Percentiles rank a stretch among this genome's conserved stretches.
Evolutionary conservation across 64 coral and sea anemone genomes (phyloP).

Genomic region (Porites lutea): DNA sequence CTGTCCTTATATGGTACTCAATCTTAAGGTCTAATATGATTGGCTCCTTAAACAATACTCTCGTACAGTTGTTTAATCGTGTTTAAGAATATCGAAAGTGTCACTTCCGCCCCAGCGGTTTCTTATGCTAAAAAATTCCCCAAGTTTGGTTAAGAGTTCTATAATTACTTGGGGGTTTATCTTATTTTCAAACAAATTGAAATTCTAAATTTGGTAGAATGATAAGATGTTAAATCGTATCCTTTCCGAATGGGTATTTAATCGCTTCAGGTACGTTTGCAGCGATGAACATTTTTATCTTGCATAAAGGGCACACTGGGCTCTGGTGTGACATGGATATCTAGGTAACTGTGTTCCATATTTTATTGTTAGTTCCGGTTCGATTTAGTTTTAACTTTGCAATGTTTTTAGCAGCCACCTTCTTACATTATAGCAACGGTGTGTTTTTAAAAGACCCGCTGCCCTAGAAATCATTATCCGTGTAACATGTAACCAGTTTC

Average conservation of each 20-base stretch:
- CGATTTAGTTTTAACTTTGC: no score
- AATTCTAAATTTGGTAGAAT: slow-evolving; percentile 25
- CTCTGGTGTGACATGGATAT: no score
- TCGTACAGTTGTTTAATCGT: not conserved
- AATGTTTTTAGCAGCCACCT: no score
- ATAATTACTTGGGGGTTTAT: not conserved
- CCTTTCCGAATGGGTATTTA: slow-evolving; percentile 2
- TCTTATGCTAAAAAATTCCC: not conserved
- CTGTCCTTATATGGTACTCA: not conserved
- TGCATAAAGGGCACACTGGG: no score
- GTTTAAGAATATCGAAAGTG: not conserved
- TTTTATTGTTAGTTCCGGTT: no score
- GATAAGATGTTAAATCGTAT: not conserved
- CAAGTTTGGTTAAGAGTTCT: not conserved
- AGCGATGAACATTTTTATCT: no score
- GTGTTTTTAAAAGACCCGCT: no score
- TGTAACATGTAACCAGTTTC: no score
- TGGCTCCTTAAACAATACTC: not conserved
- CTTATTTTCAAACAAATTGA: not conserved
- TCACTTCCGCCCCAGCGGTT: not conserved
- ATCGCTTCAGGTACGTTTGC: not conserved
- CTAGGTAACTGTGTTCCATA: no score
- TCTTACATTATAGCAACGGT: no score
- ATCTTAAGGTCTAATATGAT: not conserved
- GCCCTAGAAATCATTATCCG: no score